A percentile compares a stretch with the other conserved stretches of the same genome.
phyloP scores from a whole-genome alignment of 2,888 invertebrate genomes.

The Eilema caniola region DNA sequence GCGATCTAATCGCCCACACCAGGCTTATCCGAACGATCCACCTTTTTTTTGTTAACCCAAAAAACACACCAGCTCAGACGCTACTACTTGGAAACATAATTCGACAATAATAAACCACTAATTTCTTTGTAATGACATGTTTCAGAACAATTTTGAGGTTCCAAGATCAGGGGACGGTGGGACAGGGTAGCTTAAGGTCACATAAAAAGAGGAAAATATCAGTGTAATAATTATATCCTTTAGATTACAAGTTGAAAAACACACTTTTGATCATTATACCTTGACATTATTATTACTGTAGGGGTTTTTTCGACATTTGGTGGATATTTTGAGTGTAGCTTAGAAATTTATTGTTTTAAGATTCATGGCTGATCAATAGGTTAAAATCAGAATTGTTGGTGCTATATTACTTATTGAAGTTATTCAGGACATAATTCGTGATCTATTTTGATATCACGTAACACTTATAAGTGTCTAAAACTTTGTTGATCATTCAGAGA shows the following conservation, averaged over 20 bases:
- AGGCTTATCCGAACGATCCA: constrained; percentile 55
- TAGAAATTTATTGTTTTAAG: too few relatives aligned
- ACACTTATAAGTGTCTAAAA: too few relatives aligned
- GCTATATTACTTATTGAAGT: too few relatives aligned
- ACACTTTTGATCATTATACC: not conserved
- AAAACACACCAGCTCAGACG: constrained; percentile 48
- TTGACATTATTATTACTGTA: not conserved
- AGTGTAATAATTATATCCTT: constrained; percentile 15
- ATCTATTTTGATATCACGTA: too few relatives aligned
- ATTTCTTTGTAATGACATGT: constrained; percentile 74
- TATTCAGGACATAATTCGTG: too few relatives aligned
- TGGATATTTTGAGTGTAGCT: not conserved
- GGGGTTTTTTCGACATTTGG: not conserved
- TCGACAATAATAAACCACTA: constrained; percentile 69
- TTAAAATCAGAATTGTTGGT: too few relatives aligned
- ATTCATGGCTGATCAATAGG: too few relatives aligned
- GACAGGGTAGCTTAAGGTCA: constrained; percentile 38
- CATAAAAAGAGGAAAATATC: constrained; percentile 18
- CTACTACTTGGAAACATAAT: constrained; percentile 69
- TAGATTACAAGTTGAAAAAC: not conserved
- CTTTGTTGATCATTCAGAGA: too few relatives aligned
- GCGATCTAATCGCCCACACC: constrained; percentile 61
- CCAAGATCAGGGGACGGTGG: constrained; percentile 38
- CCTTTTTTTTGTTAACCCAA: constrained; percentile 50
- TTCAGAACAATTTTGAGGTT: constrained; percentile 45